A percentile compares a stretch with the other conserved stretches of the same genome.
phyloP scores from a whole-genome alignment of 2,888 invertebrate genomes.

The Caenorhabditis sp. region DNA sequence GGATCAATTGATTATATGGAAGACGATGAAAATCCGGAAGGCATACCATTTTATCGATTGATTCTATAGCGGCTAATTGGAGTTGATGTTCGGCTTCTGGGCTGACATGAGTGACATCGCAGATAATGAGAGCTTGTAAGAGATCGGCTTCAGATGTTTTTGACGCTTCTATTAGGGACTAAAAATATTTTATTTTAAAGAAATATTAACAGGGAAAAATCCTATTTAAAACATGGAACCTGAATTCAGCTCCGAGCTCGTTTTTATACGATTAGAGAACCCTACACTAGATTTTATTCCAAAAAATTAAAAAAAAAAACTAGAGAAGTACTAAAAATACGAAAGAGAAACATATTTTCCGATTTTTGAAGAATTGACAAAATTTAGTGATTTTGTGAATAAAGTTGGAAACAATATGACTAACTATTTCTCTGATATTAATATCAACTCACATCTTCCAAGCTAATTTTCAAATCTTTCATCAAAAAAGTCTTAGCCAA shows the following conservation, averaged over 20 bases:
- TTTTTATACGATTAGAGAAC: too few relatives aligned
- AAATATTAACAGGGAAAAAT: not conserved
- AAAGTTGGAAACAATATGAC: too few relatives aligned
- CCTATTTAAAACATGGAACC: too few relatives aligned
- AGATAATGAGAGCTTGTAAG: conserved; percentile 32
- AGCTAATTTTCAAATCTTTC: conserved; percentile 23
- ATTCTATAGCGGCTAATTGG: conserved; percentile 22
- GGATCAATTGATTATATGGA: conserved; percentile 27
- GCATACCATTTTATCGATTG: conserved; percentile 24
- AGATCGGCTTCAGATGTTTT: conserved; percentile 32
- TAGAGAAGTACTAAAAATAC: too few relatives aligned
- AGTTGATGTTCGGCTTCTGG: conserved; percentile 31
- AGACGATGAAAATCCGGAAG: conserved; percentile 36
- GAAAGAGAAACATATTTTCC: too few relatives aligned
- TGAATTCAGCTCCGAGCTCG: too few relatives aligned
- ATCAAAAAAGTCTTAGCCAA: conserved; percentile 37
- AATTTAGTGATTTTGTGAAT: too few relatives aligned
- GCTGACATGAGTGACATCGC: conserved; percentile 28
- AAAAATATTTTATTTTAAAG: not conserved
- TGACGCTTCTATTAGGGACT: conserved; percentile 28
- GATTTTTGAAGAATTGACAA: too few relatives aligned
- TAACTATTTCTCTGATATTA: too few relatives aligned
- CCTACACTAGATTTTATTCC: too few relatives aligned
- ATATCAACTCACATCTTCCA: conserved; percentile 31
- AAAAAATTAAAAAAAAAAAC: too few relatives aligned